These are phyloP conservation scores for Oscheius sp. DNA, from an alignment of 2,888 invertebrate genomes.

Conservation along the genomic window DNA sequence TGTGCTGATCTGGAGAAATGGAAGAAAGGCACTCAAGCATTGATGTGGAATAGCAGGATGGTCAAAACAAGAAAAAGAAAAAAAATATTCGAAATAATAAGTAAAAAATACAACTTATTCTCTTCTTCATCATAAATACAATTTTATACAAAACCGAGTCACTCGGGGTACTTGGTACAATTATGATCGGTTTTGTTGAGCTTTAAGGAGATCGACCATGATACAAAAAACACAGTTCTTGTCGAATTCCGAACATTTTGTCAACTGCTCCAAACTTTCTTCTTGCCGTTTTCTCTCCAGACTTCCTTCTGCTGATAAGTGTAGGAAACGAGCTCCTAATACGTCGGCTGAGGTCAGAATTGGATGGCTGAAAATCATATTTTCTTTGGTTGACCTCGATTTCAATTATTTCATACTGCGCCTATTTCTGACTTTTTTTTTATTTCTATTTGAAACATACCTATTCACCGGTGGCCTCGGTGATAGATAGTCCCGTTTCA, in stretches of 20 bases:
- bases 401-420: not conserved
- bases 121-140: too few relatives aligned
- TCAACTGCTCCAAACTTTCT: constrained; percentile 1
- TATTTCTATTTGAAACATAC: not conserved
- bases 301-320: not conserved
- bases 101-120: too few relatives aligned
- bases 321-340: constrained; percentile 6
- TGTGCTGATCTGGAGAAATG: too few relatives aligned
- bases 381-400: not conserved
- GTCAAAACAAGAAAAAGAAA: too few relatives aligned
- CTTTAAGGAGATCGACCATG: constrained; percentile 14
- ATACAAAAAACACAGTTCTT: constrained; percentile 12
- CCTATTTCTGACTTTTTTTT: not conserved
- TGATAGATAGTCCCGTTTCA: not conserved
- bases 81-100: too few relatives aligned
- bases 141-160: too few relatives aligned
- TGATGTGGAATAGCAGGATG: too few relatives aligned
- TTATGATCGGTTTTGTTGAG: not conserved
- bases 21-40: too few relatives aligned
- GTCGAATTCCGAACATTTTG: constrained; percentile 9
- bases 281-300: constrained; percentile 6
- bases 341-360: constrained; percentile 17
- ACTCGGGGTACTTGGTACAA: constrained; percentile 23
- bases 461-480: not conserved
- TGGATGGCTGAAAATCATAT: constrained; percentile 8